Evolutionary conservation across 2,797 vertebrate genomes (phyloP).

Genomic region (Sarcophilus harrisii): DNA sequence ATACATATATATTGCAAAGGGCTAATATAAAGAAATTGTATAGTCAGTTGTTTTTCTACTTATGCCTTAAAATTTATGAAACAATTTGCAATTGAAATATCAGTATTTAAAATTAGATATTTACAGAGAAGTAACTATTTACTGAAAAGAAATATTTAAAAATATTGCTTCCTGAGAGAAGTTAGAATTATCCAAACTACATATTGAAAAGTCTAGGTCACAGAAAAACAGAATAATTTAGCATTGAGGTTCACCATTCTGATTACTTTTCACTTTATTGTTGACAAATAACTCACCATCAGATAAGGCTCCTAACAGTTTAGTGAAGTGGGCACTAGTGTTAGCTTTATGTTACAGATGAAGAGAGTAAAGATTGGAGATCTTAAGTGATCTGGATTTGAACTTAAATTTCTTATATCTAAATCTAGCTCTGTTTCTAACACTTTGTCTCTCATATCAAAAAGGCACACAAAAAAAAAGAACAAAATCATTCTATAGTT

Average conservation of each 20-base stretch:
- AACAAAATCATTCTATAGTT: not conserved
- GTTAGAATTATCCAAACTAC: slow-evolving; percentile 50
- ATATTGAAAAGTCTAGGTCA: slow-evolving; percentile 26
- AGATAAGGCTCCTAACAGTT: not conserved
- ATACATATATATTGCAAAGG: not conserved
- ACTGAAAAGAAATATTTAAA: not conserved
- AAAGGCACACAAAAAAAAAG: not conserved
- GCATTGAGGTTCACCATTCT: slow-evolving; percentile 60
- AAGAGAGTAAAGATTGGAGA: not conserved
- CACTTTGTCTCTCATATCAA: not conserved
- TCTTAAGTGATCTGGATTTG: slow-evolving; percentile 49
- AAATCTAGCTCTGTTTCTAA: not conserved
- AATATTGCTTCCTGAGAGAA: slow-evolving; percentile 21
- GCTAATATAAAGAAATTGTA: not conserved
- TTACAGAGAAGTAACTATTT: no score
- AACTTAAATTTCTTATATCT: not conserved
- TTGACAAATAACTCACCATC: slow-evolving; percentile 18
- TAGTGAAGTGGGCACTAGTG: not conserved
- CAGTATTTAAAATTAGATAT: not conserved
- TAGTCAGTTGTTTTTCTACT: not conserved
- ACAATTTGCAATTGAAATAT: not conserved
- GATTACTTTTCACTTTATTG: slow-evolving; percentile 63
- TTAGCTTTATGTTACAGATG: not conserved
- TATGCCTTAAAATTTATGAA: not conserved
- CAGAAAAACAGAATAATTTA: slow-evolving; percentile 41